phyloP scores from a whole-genome alignment of 2,797 vertebrate genomes.

The Lateolabrax maculatus region DNA sequence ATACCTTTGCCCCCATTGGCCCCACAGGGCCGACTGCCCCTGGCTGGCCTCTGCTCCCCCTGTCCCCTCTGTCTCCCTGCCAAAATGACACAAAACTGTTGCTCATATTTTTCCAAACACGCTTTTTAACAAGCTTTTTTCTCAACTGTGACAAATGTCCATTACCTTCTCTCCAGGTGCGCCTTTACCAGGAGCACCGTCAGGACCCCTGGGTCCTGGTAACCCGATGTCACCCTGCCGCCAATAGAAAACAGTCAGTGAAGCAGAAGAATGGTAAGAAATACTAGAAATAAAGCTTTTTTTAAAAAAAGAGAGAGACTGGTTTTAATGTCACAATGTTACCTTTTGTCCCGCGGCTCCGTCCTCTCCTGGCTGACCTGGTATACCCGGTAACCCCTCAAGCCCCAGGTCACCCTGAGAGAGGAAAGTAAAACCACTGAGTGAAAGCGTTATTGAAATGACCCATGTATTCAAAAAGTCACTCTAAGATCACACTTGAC shows the following conservation, averaged over 20 bases:
- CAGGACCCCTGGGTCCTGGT: conserved; percentile 84
- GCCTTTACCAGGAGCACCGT: conserved; percentile 87
- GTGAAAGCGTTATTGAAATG: not conserved
- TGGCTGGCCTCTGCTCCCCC: conserved; percentile 83
- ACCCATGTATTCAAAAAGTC: not conserved
- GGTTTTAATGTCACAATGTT: not conserved
- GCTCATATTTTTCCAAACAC: not conserved
- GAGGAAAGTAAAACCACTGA: not conserved
- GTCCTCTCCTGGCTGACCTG: conserved; percentile 83
- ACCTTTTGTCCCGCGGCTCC: conserved; percentile 87
- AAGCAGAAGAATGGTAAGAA: not conserved
- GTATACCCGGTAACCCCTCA: conserved; percentile 82
- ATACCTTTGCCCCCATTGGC: conserved; percentile 87
- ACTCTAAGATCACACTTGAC: not conserved
- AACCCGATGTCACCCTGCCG: conserved; percentile 87
- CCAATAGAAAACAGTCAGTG: conserved; percentile 23
- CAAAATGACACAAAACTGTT: conserved; percentile 17
- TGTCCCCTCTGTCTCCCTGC: conserved; percentile 89
- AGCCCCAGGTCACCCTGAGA: conserved; percentile 86
- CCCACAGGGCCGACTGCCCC: conserved; percentile 85
- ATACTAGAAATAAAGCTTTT: not conserved
- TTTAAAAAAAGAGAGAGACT: not conserved
- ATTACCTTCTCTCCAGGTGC: conserved; percentile 86
- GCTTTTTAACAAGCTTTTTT: too few species aligned
- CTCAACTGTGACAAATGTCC: not conserved